phyloP scores from a whole-genome alignment of 2,888 invertebrate species.

The Himalopsyche anomala region DNA sequence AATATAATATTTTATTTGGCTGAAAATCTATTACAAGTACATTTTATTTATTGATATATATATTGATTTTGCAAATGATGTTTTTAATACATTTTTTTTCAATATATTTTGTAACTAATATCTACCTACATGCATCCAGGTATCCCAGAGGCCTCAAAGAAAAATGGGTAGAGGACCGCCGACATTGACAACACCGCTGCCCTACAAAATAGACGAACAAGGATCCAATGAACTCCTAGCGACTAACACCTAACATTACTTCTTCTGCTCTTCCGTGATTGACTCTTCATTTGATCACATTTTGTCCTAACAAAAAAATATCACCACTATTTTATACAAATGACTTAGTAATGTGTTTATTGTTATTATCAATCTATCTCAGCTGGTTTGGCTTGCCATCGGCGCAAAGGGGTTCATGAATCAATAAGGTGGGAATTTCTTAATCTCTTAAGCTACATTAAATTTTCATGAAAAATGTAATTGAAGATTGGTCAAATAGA shows the following conservation, averaged over 20 bases:
- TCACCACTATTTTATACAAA: slow-evolving; percentile 16
- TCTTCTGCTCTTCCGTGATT: neutral
- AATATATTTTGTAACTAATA: neutral
- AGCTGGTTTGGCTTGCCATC: neutral
- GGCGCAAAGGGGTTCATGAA: slow-evolving; percentile 19
- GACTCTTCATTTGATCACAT: slow-evolving; percentile 30
- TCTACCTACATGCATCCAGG: slow-evolving; percentile 54
- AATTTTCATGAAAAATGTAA: no score
- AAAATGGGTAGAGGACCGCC: slow-evolving; percentile 69
- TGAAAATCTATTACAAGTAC: no score
- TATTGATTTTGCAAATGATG: neutral
- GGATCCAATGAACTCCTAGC: slow-evolving; percentile 75
- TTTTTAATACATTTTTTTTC: neutral
- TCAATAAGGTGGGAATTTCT: slow-evolving; percentile 28
- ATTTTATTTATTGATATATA: no score
- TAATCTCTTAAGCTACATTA: neutral
- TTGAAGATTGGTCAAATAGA: no score
- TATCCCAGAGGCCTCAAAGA: slow-evolving; percentile 64
- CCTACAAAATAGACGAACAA: slow-evolving; percentile 81
- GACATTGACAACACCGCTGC: slow-evolving; percentile 75
- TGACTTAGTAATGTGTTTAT: neutral
- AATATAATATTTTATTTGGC: no score
- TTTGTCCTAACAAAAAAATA: slow-evolving; percentile 24
- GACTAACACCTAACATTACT: slow-evolving; percentile 66
- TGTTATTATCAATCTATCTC: slow-evolving; percentile 7